Conservation (phyloP, 1,140 invertebrate genomes). For the Whitmania pigra region DNA sequence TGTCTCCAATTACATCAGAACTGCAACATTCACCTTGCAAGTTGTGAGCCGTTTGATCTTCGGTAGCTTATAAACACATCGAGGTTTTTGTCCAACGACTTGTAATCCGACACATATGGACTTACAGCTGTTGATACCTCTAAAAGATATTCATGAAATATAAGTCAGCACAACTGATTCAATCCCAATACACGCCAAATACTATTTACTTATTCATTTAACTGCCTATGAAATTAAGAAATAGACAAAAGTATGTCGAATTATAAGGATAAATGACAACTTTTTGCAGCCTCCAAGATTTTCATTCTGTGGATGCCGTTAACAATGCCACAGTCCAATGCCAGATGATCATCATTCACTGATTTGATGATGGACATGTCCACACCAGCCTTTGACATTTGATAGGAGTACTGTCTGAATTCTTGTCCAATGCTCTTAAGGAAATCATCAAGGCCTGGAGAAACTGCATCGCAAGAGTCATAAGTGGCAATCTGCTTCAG, state of each 20-base stretch:
- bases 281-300: conserved; percentile 74
- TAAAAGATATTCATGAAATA: too few species aligned
- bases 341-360: conserved; percentile 76
- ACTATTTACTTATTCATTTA: background rate
- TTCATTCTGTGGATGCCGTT: conserved; percentile 86
- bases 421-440: conserved; percentile 72
- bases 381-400: conserved; percentile 85
- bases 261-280: conserved; percentile 40
- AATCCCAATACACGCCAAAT: too few species aligned
- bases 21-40: conserved; percentile 56
- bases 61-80: conserved; percentile 98
- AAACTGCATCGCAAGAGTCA: conserved; percentile 67
- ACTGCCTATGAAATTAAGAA: background rate
- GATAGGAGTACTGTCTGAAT: conserved; percentile 90
- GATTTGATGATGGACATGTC: conserved; percentile 59
- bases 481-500: conserved; percentile 95
- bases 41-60: conserved; percentile 89
- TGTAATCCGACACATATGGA: conserved; percentile 24
- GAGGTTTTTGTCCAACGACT: conserved; percentile 38
- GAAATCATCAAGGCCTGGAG: conserved; percentile 75
- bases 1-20: background rate
- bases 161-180: too few species aligned
- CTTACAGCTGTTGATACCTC: background rate
- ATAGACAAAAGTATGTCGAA: background rate
- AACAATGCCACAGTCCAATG: conserved; percentile 71